Percentiles rank a stretch among this genome's conserved stretches.
phyloP scores from a whole-genome alignment of 2,797 vertebrate genomes.

The Hypotaenidia philippensis region DNA sequence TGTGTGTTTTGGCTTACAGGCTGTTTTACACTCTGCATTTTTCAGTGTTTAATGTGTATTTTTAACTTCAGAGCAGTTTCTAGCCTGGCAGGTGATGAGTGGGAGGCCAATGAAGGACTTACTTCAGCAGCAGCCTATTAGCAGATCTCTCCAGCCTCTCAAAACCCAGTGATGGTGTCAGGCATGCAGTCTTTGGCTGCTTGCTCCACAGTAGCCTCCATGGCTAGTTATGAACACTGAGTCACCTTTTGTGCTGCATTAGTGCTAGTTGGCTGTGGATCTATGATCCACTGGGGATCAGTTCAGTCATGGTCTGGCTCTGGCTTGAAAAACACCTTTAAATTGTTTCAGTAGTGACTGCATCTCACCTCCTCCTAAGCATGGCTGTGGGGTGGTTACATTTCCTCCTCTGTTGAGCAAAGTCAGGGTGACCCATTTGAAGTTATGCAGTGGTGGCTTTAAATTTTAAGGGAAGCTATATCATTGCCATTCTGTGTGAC shows the following conservation, averaged over 20 bases:
- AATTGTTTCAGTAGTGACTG: rapidly evolving
- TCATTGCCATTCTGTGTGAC: neutral
- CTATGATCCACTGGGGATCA: neutral
- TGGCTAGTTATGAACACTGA: neutral
- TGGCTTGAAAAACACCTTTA: neutral
- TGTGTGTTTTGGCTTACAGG: neutral
- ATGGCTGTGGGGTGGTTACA: neutral
- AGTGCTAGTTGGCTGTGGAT: neutral
- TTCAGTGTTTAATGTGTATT: neutral
- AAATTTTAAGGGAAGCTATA: neutral
- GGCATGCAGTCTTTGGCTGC: rapidly evolving
- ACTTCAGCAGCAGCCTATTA: neutral
- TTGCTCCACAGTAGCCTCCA: too few relatives aligned
- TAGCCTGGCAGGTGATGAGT: neutral
- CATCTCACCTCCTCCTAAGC: neutral
- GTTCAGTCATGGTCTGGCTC: neutral
- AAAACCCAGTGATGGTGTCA: rapidly evolving
- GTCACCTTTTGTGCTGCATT: rapidly evolving
- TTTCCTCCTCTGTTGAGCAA: neutral
- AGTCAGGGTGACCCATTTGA: neutral
- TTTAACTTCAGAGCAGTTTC: neutral
- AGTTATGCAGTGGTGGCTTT: neutral
- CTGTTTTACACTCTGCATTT: rapidly evolving
- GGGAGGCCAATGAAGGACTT: neutral
- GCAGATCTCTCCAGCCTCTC: neutral